phyloP scores from a whole-genome alignment of 2,113 vertebrate species.

The Labeo catla region DNA sequence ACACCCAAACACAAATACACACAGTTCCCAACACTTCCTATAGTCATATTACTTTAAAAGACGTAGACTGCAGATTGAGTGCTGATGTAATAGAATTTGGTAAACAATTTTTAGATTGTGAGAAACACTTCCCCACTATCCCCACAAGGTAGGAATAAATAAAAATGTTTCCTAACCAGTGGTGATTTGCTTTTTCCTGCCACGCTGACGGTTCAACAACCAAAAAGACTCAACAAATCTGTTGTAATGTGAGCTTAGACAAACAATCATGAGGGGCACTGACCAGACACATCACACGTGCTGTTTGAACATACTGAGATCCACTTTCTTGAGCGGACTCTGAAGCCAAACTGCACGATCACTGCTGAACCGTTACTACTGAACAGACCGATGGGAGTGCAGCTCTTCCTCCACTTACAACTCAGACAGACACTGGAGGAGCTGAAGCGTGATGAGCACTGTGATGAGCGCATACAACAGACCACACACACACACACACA shows the following conservation, averaged over 20 bases:
- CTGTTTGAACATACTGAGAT: background rate
- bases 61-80: background rate
- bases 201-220: background rate
- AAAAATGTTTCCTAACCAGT: background rate
- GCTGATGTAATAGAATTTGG: background rate
- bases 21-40: background rate
- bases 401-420: background rate
- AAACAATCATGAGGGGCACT: background rate
- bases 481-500: background rate
- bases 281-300: background rate
- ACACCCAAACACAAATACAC: slow-evolving; percentile 6
- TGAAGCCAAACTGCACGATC: slow-evolving; percentile 11
- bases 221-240: background rate
- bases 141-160: background rate
- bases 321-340: background rate
- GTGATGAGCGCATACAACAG: background rate
- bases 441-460: background rate
- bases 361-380: background rate
- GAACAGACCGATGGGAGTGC: slow-evolving; percentile 2
- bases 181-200: slow-evolving; percentile 16
- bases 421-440: background rate
- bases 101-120: background rate
- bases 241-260: background rate
- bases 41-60: background rate
- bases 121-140: background rate